A percentile compares a stretch with the other conserved stretches of the same genome.
These are phyloP conservation scores for Carabus problematicus DNA, from an alignment of 2,888 invertebrate genomes.

Conservation along the genomic window DNA sequence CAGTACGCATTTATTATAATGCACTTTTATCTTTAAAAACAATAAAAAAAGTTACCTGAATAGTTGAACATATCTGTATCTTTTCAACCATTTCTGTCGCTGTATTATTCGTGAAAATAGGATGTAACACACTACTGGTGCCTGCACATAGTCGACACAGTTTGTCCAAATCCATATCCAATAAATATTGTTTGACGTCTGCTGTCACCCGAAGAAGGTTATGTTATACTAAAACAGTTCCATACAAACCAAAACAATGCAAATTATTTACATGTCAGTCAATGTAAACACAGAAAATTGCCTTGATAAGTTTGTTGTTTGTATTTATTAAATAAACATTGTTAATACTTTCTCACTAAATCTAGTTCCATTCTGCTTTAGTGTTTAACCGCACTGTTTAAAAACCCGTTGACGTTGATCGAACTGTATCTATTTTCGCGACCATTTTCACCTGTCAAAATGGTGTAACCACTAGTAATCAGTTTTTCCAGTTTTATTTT, in stretches of 20 bases:
- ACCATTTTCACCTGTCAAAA: constrained; percentile 25
- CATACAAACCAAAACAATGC: too few relatives aligned
- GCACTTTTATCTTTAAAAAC: neutral
- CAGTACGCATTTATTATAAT: neutral
- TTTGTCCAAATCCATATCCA: constrained; percentile 10
- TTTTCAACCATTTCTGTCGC: neutral
- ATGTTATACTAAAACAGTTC: neutral
- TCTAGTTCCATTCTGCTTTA: too few relatives aligned
- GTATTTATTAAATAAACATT: too few relatives aligned
- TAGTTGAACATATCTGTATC: constrained; percentile 7
- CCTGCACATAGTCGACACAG: constrained; percentile 10
- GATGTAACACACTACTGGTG: constrained; percentile 1
- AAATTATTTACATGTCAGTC: too few relatives aligned
- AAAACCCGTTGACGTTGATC: too few relatives aligned
- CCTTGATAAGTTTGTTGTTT: too few relatives aligned
- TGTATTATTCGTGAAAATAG: neutral
- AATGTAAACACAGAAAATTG: too few relatives aligned
- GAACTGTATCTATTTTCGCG: too few relatives aligned
- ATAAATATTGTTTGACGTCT: neutral
- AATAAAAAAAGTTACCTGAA: neutral
- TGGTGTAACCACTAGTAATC: constrained; percentile 19
- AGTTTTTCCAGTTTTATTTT: constrained; percentile 28
- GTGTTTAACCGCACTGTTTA: too few relatives aligned
- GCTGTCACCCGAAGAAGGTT: neutral
- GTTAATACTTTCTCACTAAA: too few relatives aligned